Evolutionary conservation across 2,888 invertebrate genomes (phyloP), one percentile per base, ranked within the genome.

Genomic region (Drosophila mayaguana): DNA sequence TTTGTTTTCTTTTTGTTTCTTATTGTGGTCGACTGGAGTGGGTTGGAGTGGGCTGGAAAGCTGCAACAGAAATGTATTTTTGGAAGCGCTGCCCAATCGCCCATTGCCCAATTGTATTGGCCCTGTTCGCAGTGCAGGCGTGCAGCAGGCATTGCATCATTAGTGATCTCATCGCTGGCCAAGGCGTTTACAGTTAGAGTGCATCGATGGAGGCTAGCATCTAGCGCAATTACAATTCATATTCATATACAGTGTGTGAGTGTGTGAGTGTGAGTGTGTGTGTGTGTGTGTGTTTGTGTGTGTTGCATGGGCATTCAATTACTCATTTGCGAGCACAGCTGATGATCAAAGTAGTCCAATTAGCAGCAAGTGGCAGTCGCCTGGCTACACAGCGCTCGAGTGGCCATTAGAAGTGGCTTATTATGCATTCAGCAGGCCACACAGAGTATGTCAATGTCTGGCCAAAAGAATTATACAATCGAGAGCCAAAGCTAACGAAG

Each of bases 381-480:
- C 14, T 25, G 45, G 62, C 42, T 18, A 53, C 36, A 40, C 6
- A 53, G n/a, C n/a, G 32, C 32, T 32, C 55, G 46, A 59, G 57
- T 59, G 38, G 63, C 64, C 64, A 72, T 71, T 72, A 55, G 66
- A 69, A 73, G 42, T 69, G 63, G 57, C 78, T 69, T 67, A 73
- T 78, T 73, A 78, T 78, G 78, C 82, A 78, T 78, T 61, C 81
- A 75, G 76, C 60, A 34, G 65, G 75, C 60, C 71, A 46, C 65
- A 63, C 54, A 54, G 81, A 78, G 68, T 81, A 69, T 77, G 81
- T 78, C 87, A 81, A 78, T 81, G 72, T 81, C 80, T 72, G 78
- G 73, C 62, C 71, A 56, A 55, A 55, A 76, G 77, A 77, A 80
- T 76, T 80, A 80, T 80, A 70, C 77, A 77, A 80, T 76, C 64